These are phyloP conservation scores for Julus scandinavius DNA, from an alignment of 2,888 invertebrate species.

Conservation along the genomic window DNA sequence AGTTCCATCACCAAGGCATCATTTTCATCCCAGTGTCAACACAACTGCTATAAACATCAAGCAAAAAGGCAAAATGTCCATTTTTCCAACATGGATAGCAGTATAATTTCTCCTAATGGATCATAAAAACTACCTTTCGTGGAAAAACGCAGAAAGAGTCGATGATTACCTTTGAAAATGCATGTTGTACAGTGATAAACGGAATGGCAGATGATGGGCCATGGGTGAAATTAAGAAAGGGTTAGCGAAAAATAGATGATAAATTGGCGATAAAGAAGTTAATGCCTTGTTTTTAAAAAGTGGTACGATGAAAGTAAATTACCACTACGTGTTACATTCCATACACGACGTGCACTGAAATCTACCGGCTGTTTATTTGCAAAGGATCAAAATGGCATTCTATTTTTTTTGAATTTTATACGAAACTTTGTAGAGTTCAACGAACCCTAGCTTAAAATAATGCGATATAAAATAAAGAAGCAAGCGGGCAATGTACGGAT, in stretches of 20 bases:
- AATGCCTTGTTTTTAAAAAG: not conserved
- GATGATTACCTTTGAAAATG: conserved; percentile 9
- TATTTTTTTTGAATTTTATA: not conserved
- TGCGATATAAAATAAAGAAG: not conserved
- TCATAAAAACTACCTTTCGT: conserved; percentile 43
- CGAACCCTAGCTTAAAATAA: not conserved
- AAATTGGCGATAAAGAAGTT: not conserved
- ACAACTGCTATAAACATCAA: conserved; percentile 37
- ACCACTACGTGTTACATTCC: not conserved
- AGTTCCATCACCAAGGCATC: not conserved
- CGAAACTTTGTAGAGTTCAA: not conserved
- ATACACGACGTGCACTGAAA: not conserved
- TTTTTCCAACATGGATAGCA: conserved; percentile 9
- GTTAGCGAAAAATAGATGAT: not conserved
- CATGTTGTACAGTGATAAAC: not conserved
- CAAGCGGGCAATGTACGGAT: conserved; percentile 26
- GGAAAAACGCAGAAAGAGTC: conserved; percentile 23
- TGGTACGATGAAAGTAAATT: not conserved
- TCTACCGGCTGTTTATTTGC: not conserved
- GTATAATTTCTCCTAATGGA: conserved; percentile 34
- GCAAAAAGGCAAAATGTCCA: conserved; percentile 12
- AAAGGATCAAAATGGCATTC: not conserved
- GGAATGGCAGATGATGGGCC: not conserved
- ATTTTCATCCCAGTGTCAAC: conserved; percentile 43
- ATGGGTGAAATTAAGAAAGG: not conserved